phyloP scores from a whole-genome alignment of 2,888 invertebrate genomes.

The Rhagonycha fulva region DNA sequence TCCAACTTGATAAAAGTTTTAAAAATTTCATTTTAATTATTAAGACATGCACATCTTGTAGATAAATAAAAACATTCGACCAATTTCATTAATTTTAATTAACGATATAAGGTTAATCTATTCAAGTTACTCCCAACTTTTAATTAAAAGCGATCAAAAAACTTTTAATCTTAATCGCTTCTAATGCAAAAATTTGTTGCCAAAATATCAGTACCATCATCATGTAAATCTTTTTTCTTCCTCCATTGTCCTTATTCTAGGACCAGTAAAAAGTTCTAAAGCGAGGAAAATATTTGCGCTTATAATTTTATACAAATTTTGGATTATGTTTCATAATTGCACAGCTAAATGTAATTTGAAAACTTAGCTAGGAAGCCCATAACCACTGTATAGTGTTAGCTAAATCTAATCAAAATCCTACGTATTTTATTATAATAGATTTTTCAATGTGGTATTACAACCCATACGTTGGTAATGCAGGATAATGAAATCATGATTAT shows the following conservation, averaged over 20 bases:
- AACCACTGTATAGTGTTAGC: neutral
- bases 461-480: neutral
- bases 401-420: neutral
- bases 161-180: neutral
- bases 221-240: neutral
- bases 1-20: neutral
- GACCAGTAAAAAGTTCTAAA: neutral
- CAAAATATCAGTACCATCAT: neutral
- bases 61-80: neutral
- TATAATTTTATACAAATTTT: neutral
- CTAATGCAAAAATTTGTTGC: neutral
- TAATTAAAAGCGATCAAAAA: neutral
- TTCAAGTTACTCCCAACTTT: neutral
- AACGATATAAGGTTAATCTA: neutral
- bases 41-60: neutral
- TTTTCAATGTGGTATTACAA: neutral
- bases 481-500: neutral
- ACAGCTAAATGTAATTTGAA: neutral
- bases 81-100: neutral
- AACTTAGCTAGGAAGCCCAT: neutral
- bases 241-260: no score
- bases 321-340: neutral
- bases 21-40: neutral
- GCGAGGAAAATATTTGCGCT: neutral
- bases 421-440: neutral